Conservation (phyloP, 2,888 invertebrate genomes). For the Polydesmus complanatus region DNA sequence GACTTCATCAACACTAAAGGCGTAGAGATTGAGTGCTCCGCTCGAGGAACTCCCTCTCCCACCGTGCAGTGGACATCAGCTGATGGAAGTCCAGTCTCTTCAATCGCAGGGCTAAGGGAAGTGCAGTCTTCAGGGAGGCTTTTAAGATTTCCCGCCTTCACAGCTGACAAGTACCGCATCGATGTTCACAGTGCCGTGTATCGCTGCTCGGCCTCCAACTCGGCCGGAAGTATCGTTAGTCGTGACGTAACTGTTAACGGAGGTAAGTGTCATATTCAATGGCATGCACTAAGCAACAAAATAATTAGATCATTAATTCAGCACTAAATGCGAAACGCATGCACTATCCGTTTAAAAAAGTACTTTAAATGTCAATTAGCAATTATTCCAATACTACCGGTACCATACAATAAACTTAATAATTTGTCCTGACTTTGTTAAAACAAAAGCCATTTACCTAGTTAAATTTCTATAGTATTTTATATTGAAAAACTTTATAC, state of each 20-base stretch:
- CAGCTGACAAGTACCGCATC: slow-evolving; percentile 9
- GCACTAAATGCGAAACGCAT: no score
- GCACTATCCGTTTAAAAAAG: no score
- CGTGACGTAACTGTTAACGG: slow-evolving; percentile 8
- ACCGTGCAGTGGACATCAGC: slow-evolving; percentile 3
- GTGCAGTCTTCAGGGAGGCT: not conserved
- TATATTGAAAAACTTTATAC: no score
- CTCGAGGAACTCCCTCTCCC: slow-evolving; percentile 4
- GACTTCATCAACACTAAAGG: slow-evolving; percentile 8
- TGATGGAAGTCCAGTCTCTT: not conserved
- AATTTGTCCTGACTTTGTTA: no score
- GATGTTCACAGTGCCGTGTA: slow-evolving; percentile 11
- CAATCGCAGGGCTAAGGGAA: not conserved
- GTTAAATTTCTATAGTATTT: no score
- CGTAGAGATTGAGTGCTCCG: slow-evolving; percentile 2
- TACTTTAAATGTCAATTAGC: no score
- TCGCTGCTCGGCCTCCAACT: not conserved
- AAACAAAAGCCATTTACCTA: no score
- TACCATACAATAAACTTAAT: no score
- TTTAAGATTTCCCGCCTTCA: slow-evolving; percentile 4
- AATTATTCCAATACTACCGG: no score
- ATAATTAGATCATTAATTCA: no score
- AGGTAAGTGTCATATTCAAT: no score
- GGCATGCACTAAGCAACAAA: no score
- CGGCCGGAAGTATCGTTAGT: slow-evolving; percentile 5